phyloP scores from a whole-genome alignment of 2,888 invertebrate genomes.

The Cataglyphis rosenhaueri region DNA sequence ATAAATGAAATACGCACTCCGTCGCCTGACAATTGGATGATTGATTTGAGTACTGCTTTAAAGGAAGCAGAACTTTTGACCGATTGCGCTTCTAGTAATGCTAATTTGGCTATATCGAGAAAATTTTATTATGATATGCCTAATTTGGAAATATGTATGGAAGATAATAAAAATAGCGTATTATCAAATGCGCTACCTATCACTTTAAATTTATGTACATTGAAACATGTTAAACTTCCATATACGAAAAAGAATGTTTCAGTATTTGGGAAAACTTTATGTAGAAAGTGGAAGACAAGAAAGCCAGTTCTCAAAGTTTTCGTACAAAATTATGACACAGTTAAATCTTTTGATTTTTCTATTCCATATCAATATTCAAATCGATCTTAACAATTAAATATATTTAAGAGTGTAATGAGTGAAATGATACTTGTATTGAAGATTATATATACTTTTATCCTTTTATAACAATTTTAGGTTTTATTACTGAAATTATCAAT shows the following conservation, averaged over 20 bases:
- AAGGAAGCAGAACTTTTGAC: conserved; percentile 49
- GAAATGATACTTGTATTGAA: not conserved
- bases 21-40: conserved; percentile 76
- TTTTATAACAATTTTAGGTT: not conserved
- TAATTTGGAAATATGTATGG: conserved; percentile 23
- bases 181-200: conserved; percentile 56
- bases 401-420: not conserved
- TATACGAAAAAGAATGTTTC: conserved; percentile 82
- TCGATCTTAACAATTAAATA: conserved; percentile 26
- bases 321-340: conserved; percentile 22
- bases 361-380: conserved; percentile 85
- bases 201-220: conserved; percentile 66
- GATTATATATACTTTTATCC: not conserved
- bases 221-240: conserved; percentile 62
- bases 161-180: conserved; percentile 20
- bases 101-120: conserved; percentile 33
- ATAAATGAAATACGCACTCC: conserved; percentile 54
- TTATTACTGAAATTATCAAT: not conserved
- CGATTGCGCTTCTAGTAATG: conserved; percentile 35
- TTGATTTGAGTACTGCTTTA: conserved; percentile 85
- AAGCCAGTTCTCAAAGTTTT: conserved; percentile 63
- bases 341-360: conserved; percentile 87
- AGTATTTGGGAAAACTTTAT: conserved; percentile 86
- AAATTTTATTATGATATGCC: conserved; percentile 16
- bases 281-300: conserved; percentile 81